Base-by-base conservation (phyloP, 2,888 invertebrate species). In the Caenorhabditis doughertyi region DNA sequence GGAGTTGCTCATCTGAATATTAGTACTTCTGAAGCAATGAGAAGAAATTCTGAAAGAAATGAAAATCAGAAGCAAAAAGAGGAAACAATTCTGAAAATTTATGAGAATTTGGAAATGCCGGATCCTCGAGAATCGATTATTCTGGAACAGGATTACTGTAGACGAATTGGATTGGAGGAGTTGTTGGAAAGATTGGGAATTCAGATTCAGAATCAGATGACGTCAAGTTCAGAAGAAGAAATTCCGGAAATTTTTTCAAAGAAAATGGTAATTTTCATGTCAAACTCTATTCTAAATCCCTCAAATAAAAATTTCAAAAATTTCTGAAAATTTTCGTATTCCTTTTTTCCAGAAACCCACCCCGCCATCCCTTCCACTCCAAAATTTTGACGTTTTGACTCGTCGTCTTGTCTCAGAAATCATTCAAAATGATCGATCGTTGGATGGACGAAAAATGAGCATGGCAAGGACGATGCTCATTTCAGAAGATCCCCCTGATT, bases 51-150 rank as follows among this genome's bases (percentile, higher is more conserved):
- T 0, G 0, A 3, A 7, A 49, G 65, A 0, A 35, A 51, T 8
- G 51, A 65, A n/a, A n/a, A n/a, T n/a, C n/a, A n/a, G 11, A 49
- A 25, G 16, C 49, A 65, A 39, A 23, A 21, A 8, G 29, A 71
- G 3, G 77, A 76, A 3, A 81, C 76, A 29, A 81, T 81, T 60
- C 39, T 25, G 53, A 71, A 49, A n/a, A 53, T 76, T 9, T 35
- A 35, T 16, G 72, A 81, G 7, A 27, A 44, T 11, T 11, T 77
- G 60, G 81, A 81, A 39, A 11, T 21, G 11, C 49, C 64, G 5
- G 71, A 56, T n/a, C n/a, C n/a, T n/a, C n/a, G n/a, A 39, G 39
- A 16, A 5, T 56, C n/a, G 23, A n/a, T 65, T 16, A 18, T 60
- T 49, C n/a, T 65, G 55, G 64, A 47, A 42, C 32, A 18, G 8